phyloP scores from a whole-genome alignment of 1,140 invertebrate species.

The Temnothorax longispinosus region DNA sequence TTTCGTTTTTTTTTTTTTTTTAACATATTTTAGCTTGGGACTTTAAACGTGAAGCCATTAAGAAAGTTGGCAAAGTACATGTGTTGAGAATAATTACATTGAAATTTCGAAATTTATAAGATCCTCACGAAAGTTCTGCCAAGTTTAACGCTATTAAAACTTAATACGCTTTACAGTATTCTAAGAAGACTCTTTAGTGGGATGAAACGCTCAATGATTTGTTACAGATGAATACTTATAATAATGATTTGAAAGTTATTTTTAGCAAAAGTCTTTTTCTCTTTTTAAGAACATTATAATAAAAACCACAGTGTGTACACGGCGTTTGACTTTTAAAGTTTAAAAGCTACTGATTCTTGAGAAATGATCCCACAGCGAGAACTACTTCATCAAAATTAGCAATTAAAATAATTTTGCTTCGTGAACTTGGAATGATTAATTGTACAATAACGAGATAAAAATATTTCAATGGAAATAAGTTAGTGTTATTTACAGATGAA shows the following conservation, averaged over 20 bases:
- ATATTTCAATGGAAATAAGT: constrained; percentile 35
- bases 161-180: constrained; percentile 27
- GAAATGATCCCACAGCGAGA: not conserved
- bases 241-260: constrained; percentile 58
- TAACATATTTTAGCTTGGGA: constrained; percentile 69
- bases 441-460: constrained; percentile 12
- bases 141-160: constrained; percentile 51
- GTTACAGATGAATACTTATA: constrained; percentile 60
- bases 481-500: constrained; percentile 52
- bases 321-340: constrained; percentile 49
- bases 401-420: constrained; percentile 8
- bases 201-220: constrained; percentile 49
- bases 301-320: constrained; percentile 30
- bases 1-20: constrained; percentile 56
- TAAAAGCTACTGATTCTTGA: constrained; percentile 26
- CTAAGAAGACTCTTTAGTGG: constrained; percentile 32
- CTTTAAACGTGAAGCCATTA: constrained; percentile 70
- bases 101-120: constrained; percentile 29
- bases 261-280: constrained; percentile 62
- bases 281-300: constrained; percentile 48
- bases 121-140: constrained; percentile 54
- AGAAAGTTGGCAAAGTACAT: constrained; percentile 54
- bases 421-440: constrained; percentile 30
- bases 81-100: constrained; percentile 57
- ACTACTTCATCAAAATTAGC: not conserved